Evolutionary conservation across 1,140 invertebrate species (phyloP).

Genomic region (Sycobia sp.): DNA sequence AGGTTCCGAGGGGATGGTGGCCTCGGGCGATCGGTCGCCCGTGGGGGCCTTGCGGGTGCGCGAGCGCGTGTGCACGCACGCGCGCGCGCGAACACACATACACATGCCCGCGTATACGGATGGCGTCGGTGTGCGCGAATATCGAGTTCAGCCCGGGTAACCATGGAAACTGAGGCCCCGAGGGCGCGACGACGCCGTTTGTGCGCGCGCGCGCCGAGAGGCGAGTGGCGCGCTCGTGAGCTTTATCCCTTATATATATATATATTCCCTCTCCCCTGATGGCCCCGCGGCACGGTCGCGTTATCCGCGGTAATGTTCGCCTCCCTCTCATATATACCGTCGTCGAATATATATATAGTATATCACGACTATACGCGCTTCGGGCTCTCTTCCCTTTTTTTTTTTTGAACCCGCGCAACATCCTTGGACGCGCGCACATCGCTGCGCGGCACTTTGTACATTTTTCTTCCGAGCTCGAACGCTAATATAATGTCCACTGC

Average conservation of each 20-base stretch:
- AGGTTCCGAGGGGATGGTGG: slow-evolving; percentile 59
- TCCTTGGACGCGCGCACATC: too few species aligned
- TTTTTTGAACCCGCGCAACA: too few species aligned
- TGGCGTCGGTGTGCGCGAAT: slow-evolving; percentile 60
- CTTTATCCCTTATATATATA: slow-evolving; percentile 61
- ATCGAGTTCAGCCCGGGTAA: slow-evolving; percentile 65
- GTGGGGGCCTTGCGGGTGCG: slow-evolving; percentile 25
- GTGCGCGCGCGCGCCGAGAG: slow-evolving; percentile 37
- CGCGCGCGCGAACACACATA: slow-evolving; percentile 61
- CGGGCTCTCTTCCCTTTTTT: neutral
- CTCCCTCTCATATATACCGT: slow-evolving; percentile 23
- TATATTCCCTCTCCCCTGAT: too few species aligned
- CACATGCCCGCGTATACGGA: too few species aligned
- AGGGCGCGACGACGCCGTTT: slow-evolving; percentile 42
- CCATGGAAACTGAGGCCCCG: slow-evolving; percentile 63
- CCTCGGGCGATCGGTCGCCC: slow-evolving; percentile 46
- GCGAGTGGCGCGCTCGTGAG: slow-evolving; percentile 13
- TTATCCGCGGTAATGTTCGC: slow-evolving; percentile 46
- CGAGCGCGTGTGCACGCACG: slow-evolving; percentile 28
- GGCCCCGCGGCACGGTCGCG: slow-evolving; percentile 52
- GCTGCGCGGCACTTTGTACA: too few species aligned
- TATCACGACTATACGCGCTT: too few species aligned
- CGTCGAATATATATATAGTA: too few species aligned
- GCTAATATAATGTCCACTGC: too few species aligned
- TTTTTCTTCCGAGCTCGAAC: too few species aligned